Evolutionary conservation across 1,140 invertebrate genomes (phyloP).

Genomic region (Odontomachus brunneus): DNA sequence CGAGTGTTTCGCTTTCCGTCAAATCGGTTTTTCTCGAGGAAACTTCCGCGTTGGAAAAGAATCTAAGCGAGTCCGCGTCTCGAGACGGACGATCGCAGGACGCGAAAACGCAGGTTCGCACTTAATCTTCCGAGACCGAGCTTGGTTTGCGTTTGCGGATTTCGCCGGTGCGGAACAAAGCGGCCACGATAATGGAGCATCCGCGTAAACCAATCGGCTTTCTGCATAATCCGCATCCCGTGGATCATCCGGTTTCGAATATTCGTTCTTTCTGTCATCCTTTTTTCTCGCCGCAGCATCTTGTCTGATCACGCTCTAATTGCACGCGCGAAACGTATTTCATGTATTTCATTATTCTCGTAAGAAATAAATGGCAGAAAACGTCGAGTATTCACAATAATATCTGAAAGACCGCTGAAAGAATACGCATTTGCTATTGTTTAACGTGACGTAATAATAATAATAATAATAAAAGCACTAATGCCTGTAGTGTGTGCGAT

Average conservation of each 20-base stretch:
- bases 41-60: not conserved
- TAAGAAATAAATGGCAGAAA: not conserved
- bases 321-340: conserved; percentile 57
- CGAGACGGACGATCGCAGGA: not conserved
- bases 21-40: conserved; percentile 32
- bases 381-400: not conserved
- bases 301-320: conserved; percentile 67
- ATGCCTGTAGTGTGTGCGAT: too few species aligned
- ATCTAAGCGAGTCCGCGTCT: conserved; percentile 17
- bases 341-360: conserved; percentile 9
- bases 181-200: conserved; percentile 56
- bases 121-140: conserved; percentile 45
- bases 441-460: too few species aligned
- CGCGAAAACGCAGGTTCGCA: conserved; percentile 48
- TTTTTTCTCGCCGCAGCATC: conserved; percentile 29
- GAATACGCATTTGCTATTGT: not conserved
- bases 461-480: too few species aligned
- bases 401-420: too few species aligned
- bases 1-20: not conserved
- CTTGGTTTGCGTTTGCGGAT: not conserved
- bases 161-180: conserved; percentile 37
- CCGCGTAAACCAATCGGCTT: conserved; percentile 61
- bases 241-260: conserved; percentile 48
- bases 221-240: conserved; percentile 51
- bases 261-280: conserved; percentile 36